Base-by-base conservation (phyloP, 2,888 invertebrate species). In the Abrostola tripartita region DNA sequence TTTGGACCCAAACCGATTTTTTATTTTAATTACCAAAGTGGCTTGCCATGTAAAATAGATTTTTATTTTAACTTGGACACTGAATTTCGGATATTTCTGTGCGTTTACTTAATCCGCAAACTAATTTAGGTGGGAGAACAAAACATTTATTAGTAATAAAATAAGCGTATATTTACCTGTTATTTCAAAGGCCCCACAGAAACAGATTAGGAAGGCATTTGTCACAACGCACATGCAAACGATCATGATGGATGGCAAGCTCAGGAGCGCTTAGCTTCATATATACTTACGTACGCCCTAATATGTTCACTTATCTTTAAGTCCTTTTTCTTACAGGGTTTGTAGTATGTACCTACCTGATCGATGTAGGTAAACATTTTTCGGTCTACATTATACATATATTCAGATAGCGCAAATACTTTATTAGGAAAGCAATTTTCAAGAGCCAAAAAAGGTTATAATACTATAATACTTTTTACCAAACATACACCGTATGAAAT, bases 151-250 rank as follows among this genome's bases (percentile, higher is more conserved):
- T 59, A 62, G 52, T 55, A 58, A 56, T 74, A 69, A 76, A 65
- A 78, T 71, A 74, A 58, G 54, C 52, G 35, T n/a, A 61, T 65
- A 72, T 79, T 74, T 74, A 79, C 78, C 79, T 78, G 79, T 72
- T 70, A 72, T 78, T 68, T 76, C 60, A 62, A 68, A 47, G 44
- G 57, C 64, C 55, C 24, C 65, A 64, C 74, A 75, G 77, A 69
- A 83, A 85, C 84, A 86, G 83, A 90, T 91, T 88, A 90, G 83
- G 85, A 81, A 84, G 74, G 84, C 90, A 90, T 92, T 91, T 88
- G 90, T 92, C 91, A 88, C 78, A 74, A 79, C 87, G 81, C 90
- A 90, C 79, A 85, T 91, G 91, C 83, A 76, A 59, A 73, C 81
- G 88, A 90, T 85, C 77, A 77, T 91, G 91, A 92, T 88, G 85